Evolutionary conservation across 23 tunicate species (phyloP), one percentile per base, ranked within the genome.

Genomic region (Halocynthia aurantium): DNA sequence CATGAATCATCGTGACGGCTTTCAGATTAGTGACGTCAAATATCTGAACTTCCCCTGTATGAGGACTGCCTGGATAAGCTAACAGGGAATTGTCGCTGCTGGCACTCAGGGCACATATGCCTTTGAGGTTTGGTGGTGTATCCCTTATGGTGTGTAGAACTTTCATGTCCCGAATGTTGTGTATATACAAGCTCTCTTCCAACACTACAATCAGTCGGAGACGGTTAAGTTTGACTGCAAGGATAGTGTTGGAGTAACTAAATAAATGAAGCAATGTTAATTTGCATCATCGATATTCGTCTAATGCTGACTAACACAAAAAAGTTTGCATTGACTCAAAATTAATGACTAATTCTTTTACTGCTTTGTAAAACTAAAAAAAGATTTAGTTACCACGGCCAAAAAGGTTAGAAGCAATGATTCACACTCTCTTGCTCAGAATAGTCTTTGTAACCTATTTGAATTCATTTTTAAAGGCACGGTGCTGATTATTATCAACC

Each of bases 171-270:
- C 83, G 72, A 6, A 78, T 82, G 83, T 81, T 85, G 49, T 85
- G 90, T 50, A 90, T 76, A 72, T 85, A 81, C 56, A 90, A 58
- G 75, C 83, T 81, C 21, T 85, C 83, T 62, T 90, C 97, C 62
- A 90, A 53, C 56, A 82, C 69, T 55, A 90, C 91, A n/a, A 90
- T 87, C 9, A 90, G 20, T 22, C 87, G 76, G 5, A 71, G 61
- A 22, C 97, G 77, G 76, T 90, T 90, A 20, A 90, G 69, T 60
- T 85, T 90, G 65, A 90, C 97, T n/a, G 87, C 91, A 5, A 85
- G 77, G 58, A 87, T 82, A 12, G 86, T 81, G 82, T 87, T 82
- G 77, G 93, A 76, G 57, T 81, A 87, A 57, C 93, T 87, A 44
- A 60, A 54, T 55, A 69, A 2, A 12, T 13, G 44, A 31, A n/a